These are phyloP conservation scores for Paradisaea rubra DNA, from an alignment of 2,113 vertebrate species.

Conservation along the genomic window DNA sequence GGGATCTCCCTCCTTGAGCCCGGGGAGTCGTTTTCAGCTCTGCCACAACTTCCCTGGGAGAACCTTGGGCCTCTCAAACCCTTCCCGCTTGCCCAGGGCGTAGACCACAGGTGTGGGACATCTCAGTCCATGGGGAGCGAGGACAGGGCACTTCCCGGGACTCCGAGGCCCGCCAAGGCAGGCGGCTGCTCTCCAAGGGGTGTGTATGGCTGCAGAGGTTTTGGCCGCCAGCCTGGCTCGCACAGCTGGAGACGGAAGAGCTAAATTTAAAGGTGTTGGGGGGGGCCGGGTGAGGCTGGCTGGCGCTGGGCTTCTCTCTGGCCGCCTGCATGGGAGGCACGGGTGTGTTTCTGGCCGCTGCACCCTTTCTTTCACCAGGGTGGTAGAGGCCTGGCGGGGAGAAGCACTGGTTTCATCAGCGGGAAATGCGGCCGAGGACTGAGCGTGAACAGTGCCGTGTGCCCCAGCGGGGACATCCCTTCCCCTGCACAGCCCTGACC, in stretches of 20 bases:
- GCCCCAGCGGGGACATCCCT: background rate
- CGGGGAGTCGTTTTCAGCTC: background rate
- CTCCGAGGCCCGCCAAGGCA: rapidly evolving
- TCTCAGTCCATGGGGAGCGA: rapidly evolving
- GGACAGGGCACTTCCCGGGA: background rate
- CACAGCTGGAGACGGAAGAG: background rate
- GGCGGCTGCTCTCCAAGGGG: background rate
- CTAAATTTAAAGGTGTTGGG: background rate
- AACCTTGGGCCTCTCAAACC: background rate
- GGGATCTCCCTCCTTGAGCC: background rate
- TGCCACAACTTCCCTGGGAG: background rate
- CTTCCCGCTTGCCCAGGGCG: rapidly evolving
- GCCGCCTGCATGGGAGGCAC: background rate
- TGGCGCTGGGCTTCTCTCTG: background rate
- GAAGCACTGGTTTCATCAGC: background rate
- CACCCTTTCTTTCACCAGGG: background rate
- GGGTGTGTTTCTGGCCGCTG: rapidly evolving
- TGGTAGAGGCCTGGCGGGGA: background rate
- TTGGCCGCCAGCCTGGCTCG: background rate
- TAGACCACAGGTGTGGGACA: background rate
- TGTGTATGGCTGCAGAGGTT: background rate
- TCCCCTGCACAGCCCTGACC: background rate
- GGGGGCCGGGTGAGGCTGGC: background rate
- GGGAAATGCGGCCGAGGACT: background rate
- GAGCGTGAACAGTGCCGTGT: background rate